These are phyloP conservation scores for Strigamia maritima DNA, from an alignment of 2,888 invertebrate species.

Conservation along the genomic window DNA sequence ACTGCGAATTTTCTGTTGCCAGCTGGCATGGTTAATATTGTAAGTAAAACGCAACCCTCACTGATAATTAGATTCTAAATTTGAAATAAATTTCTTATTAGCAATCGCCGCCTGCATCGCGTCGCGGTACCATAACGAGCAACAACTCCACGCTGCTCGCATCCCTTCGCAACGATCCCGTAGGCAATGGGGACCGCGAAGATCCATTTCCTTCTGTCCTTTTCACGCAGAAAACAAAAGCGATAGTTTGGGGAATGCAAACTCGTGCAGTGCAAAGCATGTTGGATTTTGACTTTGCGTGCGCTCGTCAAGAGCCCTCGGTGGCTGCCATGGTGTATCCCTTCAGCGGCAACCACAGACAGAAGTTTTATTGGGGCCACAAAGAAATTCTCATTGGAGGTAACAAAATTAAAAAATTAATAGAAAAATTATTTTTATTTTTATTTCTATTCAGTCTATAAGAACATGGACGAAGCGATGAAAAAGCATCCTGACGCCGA, in stretches of 20 bases:
- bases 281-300: conserved; percentile 94
- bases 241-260: conserved; percentile 99
- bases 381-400: conserved; percentile 85
- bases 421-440: too few relatives aligned
- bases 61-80: too few relatives aligned
- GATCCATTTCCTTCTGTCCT: background rate
- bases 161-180: background rate
- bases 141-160: background rate
- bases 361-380: conserved; percentile 99
- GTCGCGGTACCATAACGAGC: conserved; percentile 19
- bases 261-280: conserved; percentile 92
- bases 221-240: conserved; percentile 65
- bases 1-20: conserved; percentile 87
- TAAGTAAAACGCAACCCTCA: too few relatives aligned
- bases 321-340: conserved; percentile 97
- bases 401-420: conserved; percentile 41
- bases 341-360: conserved; percentile 93
- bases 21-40: conserved; percentile 60
- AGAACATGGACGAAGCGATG: conserved; percentile 95
- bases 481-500: conserved; percentile 90
- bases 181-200: background rate
- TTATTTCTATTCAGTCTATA: conserved; percentile 70
- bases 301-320: conserved; percentile 76
- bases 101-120: conserved; percentile 37
- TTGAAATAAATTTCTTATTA: background rate